Evolutionary conservation across 2,888 invertebrate species (phyloP), one percentile per base, ranked within the genome.

Genomic region (Nebria brevicollis): DNA sequence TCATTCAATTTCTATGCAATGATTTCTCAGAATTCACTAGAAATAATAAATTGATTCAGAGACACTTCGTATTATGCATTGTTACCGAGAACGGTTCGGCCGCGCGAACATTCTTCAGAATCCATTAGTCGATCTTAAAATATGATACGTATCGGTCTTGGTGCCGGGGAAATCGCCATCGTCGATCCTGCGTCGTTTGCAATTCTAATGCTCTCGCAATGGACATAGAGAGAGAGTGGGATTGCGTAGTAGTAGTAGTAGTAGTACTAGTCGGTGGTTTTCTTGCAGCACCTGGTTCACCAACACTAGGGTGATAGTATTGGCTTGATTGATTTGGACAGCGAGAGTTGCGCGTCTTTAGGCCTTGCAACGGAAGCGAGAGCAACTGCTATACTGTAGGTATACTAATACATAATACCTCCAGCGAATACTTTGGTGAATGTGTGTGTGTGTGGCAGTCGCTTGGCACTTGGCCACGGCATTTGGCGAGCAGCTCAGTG

Each of bases 61-160:
- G 66, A 77, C 34, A 66, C 68, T 72, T 25, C 54, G 66, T 54
- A 54, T 54, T 72, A 68, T n/a, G 73, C 75, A 80, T 80, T 75
- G 75, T 81, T 72, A 78, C 66, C 64, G 54, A 66, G 26, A 66
- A 42, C 74, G 68, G 82, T 65, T 54, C 79, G 72, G 75, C 54
- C 75, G 77, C 70, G 72, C 72, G 64, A 73, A 54, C 75, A 82
- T 82, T 82, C 82, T 83, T 82, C 79, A 76, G 82, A 83, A 83
- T 83, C 83, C 82, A 83, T 83, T 83, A 83, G 82, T 72, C 83
- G 82, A 82, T 83, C 82, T 82, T 83, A 82, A 83, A 83, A 83
- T 83, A 82, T 83, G 83, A 82, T 83, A 82, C 82, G 82, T 75
- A 82, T 80, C 79, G 79, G 79, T 68, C 80, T 77, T 81, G 72